Evolutionary conservation across 2,113 vertebrate species (phyloP).

Genomic region (Oncorhynchus kisutch): DNA sequence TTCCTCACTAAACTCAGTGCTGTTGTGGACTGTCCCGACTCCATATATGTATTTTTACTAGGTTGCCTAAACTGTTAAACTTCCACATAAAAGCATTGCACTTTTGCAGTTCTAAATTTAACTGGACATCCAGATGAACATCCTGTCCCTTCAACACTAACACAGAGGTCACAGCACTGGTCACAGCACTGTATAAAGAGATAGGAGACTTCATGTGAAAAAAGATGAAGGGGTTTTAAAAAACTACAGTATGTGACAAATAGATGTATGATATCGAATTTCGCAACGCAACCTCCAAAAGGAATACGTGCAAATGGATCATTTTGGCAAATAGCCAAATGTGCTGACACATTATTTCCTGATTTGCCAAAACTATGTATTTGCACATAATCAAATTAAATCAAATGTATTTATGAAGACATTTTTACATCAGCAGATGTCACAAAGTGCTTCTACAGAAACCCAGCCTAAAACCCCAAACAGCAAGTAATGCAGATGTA

Average conservation of each 20-base stretch:
- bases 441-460: no score
- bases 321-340: no score
- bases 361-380: no score
- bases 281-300: no score
- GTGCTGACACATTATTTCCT: no score
- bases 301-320: no score
- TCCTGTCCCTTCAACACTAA: slow-evolving; percentile 25
- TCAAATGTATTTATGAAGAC: no score
- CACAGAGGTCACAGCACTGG: neutral
- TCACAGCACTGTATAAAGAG: neutral
- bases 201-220: neutral
- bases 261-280: no score
- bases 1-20: neutral
- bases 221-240: neutral
- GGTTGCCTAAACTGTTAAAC: neutral
- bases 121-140: neutral
- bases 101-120: rapidly evolving
- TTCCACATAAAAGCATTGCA: neutral
- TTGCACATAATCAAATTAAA: no score
- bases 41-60: neutral
- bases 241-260: neutral
- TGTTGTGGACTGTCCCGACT: neutral
- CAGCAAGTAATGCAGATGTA: no score
- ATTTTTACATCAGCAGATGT: no score
- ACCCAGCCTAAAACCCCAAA: no score